Conservation (phyloP, 2,797 vertebrate species). For the Girardinus metallicus region DNA sequence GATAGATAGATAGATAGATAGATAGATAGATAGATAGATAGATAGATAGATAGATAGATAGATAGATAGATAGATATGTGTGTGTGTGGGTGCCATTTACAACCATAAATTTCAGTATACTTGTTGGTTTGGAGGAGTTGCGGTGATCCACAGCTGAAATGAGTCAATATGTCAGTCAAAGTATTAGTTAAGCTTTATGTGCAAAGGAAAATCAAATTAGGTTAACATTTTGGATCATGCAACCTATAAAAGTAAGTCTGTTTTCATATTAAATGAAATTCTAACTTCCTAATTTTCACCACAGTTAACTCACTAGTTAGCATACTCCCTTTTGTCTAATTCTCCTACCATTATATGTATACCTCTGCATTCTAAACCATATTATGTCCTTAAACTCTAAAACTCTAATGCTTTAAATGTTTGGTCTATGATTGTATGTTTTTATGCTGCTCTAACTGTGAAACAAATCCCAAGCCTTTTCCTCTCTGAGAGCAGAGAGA, state of each 20-base stretch:
- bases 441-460: conserved; percentile 35
- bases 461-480: conserved; percentile 41
- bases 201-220: not conserved
- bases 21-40: too few species aligned
- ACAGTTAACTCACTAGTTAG: conserved; percentile 5
- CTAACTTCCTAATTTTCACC: not conserved
- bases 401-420: conserved; percentile 24
- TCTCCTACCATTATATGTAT: conserved; percentile 23
- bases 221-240: not conserved
- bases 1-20: too few species aligned
- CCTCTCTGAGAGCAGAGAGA: conserved; percentile 30
- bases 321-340: conserved; percentile 10
- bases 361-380: conserved; percentile 23
- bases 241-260: not conserved
- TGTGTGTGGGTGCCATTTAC: not conserved
- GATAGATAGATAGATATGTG: too few species aligned
- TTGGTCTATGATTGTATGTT: conserved; percentile 22
- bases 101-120: not conserved
- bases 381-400: conserved; percentile 44
- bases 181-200: not conserved
- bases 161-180: not conserved
- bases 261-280: not conserved
- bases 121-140: not conserved
- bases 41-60: too few species aligned
- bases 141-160: not conserved